A percentile compares a stretch with the other conserved stretches of the same genome.
These are phyloP conservation scores for Dendroctonus valens DNA, from an alignment of 1,140 invertebrate genomes.

Conservation along the genomic window DNA sequence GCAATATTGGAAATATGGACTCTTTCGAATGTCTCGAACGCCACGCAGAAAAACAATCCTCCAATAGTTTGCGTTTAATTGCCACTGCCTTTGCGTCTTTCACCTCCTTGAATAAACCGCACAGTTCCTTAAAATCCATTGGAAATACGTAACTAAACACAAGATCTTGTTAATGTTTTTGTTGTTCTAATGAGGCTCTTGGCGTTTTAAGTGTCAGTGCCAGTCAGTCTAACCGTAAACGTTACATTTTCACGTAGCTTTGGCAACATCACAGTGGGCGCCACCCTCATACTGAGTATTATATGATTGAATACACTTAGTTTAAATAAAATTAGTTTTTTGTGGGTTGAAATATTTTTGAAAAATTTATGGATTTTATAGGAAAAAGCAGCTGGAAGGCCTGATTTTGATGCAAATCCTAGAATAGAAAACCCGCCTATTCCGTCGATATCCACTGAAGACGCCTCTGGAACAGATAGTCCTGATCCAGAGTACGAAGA, in stretches of 20 bases:
- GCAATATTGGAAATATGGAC: conserved; percentile 65
- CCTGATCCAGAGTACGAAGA: conserved; percentile 69
- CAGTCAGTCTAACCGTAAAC: no score
- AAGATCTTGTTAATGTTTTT: conserved; percentile 10
- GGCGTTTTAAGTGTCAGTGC: no score
- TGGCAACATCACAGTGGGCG: no score
- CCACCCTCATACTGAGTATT: neutral
- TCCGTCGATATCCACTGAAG: conserved; percentile 37
- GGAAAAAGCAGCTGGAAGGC: conserved; percentile 23
- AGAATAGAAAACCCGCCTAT: conserved; percentile 24
- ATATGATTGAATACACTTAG: no score
- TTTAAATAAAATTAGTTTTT: no score
- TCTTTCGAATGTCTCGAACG: conserved; percentile 23
- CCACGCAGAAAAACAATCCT: conserved; percentile 34
- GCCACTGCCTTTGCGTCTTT: conserved; percentile 13
- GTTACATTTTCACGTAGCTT: no score
- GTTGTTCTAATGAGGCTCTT: neutral
- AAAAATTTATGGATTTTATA: neutral
- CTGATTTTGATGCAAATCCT: neutral
- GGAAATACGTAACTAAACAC: neutral
- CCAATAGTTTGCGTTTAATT: conserved; percentile 35
- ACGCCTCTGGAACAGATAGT: conserved; percentile 45
- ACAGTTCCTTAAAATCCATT: conserved; percentile 41
- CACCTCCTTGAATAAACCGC: conserved; percentile 37
- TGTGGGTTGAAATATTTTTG: neutral